Percentiles rank a stretch among this genome's conserved stretches.
Evolutionary conservation across 2,888 invertebrate genomes (phyloP).

Genomic region (Dorcus hopei): DNA sequence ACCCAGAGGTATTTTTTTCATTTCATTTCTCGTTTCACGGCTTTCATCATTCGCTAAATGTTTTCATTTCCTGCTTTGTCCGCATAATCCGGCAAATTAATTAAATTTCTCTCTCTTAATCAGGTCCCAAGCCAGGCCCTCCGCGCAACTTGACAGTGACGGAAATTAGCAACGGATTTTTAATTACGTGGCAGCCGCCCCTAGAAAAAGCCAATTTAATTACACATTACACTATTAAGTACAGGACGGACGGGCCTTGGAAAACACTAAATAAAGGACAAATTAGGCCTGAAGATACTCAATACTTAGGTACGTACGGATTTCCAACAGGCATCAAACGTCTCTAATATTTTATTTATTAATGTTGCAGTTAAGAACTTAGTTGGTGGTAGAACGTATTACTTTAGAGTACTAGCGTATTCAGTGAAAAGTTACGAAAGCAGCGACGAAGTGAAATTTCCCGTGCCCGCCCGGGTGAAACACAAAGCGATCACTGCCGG

Average conservation of each 20-base stretch:
- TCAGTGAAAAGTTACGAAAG: slow-evolving; percentile 82
- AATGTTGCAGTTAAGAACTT: slow-evolving; percentile 76
- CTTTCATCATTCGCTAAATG: slow-evolving; percentile 25
- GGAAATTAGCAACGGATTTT: slow-evolving; percentile 85
- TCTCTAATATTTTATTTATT: slow-evolving; percentile 4
- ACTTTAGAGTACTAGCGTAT: slow-evolving; percentile 87
- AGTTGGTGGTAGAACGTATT: slow-evolving; percentile 86
- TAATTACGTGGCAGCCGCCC: slow-evolving; percentile 87
- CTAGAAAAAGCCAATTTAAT: slow-evolving; percentile 76
- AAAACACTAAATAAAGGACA: slow-evolving; percentile 84
- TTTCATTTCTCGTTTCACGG: slow-evolving; percentile 10
- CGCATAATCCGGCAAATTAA: neutral
- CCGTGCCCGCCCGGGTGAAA: slow-evolving; percentile 86
- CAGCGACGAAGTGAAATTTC: slow-evolving; percentile 84
- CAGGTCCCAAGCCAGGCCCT: slow-evolving; percentile 89
- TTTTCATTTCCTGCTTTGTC: neutral
- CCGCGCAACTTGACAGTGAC: slow-evolving; percentile 88
- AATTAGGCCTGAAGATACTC: slow-evolving; percentile 85
- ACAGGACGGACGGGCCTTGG: slow-evolving; percentile 86
- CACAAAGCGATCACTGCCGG: slow-evolving; percentile 96
- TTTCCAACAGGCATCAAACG: neutral
- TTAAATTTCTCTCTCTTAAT: neutral
- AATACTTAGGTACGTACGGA: slow-evolving; percentile 68
- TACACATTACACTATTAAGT: slow-evolving; percentile 88
- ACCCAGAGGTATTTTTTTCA: slow-evolving; percentile 62